Percentiles rank a stretch among this genome's conserved stretches.
phyloP scores from a whole-genome alignment of 2,113 vertebrate genomes.

The Furnarius figulus region DNA sequence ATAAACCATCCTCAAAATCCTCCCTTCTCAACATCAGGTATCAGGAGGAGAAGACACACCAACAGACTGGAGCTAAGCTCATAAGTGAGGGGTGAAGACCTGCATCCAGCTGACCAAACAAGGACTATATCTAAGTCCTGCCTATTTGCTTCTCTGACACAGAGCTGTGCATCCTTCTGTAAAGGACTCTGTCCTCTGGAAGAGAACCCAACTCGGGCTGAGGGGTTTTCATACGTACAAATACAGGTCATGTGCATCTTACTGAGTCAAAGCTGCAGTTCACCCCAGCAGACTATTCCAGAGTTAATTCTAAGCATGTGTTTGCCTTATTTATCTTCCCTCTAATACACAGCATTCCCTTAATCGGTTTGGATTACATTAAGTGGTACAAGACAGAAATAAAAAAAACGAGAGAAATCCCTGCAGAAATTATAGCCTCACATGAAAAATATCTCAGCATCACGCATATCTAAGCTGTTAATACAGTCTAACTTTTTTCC shows the following conservation, averaged over 20 bases:
- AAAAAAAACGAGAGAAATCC: neutral
- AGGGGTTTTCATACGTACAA: neutral
- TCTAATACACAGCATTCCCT: neutral
- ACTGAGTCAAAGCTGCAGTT: neutral
- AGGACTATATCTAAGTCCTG: neutral
- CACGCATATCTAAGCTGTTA: neutral
- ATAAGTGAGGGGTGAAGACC: neutral
- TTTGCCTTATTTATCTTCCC: neutral
- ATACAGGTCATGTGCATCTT: neutral
- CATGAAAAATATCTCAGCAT: neutral
- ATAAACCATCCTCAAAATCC: neutral
- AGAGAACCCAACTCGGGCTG: fast-evolving
- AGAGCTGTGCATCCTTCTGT: neutral
- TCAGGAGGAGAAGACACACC: neutral
- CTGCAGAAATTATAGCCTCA: neutral
- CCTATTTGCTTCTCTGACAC: fast-evolving
- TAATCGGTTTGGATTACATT: constrained; percentile 15
- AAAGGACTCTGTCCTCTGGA: neutral
- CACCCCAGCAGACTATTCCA: neutral
- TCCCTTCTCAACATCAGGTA: neutral
- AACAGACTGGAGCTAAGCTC: neutral
- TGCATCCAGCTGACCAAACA: neutral
- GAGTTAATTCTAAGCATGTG: neutral
- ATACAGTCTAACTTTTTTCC: neutral
- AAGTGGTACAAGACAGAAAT: neutral